Base-by-base conservation (phyloP, 2,888 invertebrate species). In the Tricholauxania praeusta region DNA sequence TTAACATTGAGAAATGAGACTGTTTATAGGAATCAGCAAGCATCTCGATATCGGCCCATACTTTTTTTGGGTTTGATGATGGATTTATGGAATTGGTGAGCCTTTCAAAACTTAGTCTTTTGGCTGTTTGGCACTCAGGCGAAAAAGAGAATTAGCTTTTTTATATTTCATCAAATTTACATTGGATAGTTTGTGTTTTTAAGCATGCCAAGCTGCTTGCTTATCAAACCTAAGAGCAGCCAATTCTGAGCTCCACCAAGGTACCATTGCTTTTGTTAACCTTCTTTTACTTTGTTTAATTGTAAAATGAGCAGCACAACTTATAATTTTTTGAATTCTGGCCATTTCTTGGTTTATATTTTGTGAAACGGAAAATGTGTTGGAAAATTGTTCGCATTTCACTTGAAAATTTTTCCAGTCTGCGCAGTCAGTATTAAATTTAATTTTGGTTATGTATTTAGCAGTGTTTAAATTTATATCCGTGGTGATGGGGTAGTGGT, bases 101-200 rank as follows among this genome's bases (percentile, higher is more conserved):
- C 49, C 49, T 8, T 65, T 65, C 49, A 49, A 65, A 65, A 19
- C 19, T n/a, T 10, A 8, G 8, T 15, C 17, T 17, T 65, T 65
- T 65, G 10, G 51, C 49, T 49, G 17, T 12, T 51, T 48, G 47
- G 47, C 17, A 10, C 10, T 47, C n/a, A 12, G 17, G 17, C 49
- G 47, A 28, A 65, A 65, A 19, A 17, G 8, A 10, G 65, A n/a
- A 51, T 65, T 65, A 17, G 65, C 65, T 49, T 51, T 51, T 65
- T 65, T 65, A 51, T 65, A 65, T 17, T n/a, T 17, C 10, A 65
- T 3, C 49, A 64, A 8, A 10, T 64, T 64, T 15, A 3, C 22
- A 3, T 15, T n/a, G 8, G 64, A 39, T 48, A 17, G 48, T 22
- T 10, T 28, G 17, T 28, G 47, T 48, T 65, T 65, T 22, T 49